Conservation (phyloP, 2,888 invertebrate genomes). For the Yponomeuta plumbellus region DNA sequence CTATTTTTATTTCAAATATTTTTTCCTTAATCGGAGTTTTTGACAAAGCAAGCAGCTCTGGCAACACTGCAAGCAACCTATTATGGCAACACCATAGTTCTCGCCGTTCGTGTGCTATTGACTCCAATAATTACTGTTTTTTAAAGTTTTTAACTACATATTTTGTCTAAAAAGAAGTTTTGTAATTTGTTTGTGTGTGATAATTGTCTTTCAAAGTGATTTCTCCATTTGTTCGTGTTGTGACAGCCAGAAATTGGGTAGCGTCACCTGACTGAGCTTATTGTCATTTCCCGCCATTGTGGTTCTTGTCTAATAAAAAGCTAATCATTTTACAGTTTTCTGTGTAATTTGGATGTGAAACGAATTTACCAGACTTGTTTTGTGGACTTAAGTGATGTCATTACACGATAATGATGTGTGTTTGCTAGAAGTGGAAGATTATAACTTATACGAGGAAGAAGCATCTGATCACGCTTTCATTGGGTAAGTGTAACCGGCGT, state of each 20-base stretch:
- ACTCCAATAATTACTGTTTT: conserved; percentile 65
- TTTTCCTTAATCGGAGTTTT: no score
- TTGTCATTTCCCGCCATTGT: conserved; percentile 78
- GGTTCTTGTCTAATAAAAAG: conserved; percentile 52
- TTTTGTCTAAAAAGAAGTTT: conserved; percentile 31
- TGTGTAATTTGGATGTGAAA: conserved; percentile 47
- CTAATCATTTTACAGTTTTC: conserved; percentile 35
- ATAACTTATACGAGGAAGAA: conserved; percentile 74
- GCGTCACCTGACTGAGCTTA: conserved; percentile 76
- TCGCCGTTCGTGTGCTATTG: conserved; percentile 71
- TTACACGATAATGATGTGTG: conserved; percentile 75
- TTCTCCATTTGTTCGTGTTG: conserved; percentile 31
- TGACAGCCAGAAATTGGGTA: conserved; percentile 49
- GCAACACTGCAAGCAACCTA: no score
- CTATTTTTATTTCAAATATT: no score
- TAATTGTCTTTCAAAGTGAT: conserved; percentile 32
- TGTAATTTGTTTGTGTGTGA: conserved; percentile 20
- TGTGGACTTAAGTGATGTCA: conserved; percentile 65
- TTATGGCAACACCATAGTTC: no score
- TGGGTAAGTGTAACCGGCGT: conserved; percentile 73
- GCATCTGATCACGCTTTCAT: conserved; percentile 73
- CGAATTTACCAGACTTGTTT: conserved; percentile 37
- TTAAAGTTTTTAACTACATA: conserved; percentile 36
- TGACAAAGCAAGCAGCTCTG: no score
- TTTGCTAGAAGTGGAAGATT: conserved; percentile 74